A percentile compares a stretch with the other conserved stretches of the same genome.
Evolutionary conservation across 1,140 invertebrate genomes (phyloP).

Genomic region (Whitmania pigra): DNA sequence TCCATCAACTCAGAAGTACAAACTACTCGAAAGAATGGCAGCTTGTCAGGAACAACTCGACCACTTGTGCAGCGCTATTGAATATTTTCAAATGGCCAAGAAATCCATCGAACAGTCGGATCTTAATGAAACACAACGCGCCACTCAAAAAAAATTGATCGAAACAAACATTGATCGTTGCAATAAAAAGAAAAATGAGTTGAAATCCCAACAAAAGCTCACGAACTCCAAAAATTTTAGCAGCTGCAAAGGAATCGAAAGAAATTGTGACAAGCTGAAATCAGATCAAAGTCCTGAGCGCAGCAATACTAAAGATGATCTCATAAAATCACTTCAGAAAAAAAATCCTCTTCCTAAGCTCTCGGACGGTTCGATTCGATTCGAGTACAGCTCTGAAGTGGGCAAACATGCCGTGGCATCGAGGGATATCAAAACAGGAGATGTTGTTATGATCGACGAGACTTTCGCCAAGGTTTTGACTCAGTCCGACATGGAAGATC

Average conservation of each 20-base stretch:
- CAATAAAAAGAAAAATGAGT: neutral
- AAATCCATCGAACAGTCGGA: constrained; percentile 8
- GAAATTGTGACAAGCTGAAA: neutral
- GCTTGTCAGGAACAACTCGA: constrained; percentile 12
- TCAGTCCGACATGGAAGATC: constrained; percentile 55
- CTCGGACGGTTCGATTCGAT: constrained; percentile 31
- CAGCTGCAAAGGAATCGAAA: neutral
- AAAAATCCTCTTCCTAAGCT: constrained; percentile 16
- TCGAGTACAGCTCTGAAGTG: constrained; percentile 30
- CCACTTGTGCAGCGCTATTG: neutral
- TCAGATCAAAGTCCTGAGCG: too few relatives aligned
- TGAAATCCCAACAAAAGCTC: neutral
- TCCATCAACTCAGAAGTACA: constrained; percentile 22
- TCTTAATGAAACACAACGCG: constrained; percentile 10
- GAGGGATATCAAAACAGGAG: constrained; percentile 57
- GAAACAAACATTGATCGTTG: neutral
- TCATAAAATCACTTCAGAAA: neutral
- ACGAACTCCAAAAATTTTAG: neutral
- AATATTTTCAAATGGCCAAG: neutral
- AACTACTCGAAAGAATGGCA: constrained; percentile 21
- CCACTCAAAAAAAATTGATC: neutral
- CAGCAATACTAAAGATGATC: neutral
- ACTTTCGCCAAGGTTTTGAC: constrained; percentile 62
- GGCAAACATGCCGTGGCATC: constrained; percentile 61
- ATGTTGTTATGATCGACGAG: constrained; percentile 62